A percentile compares a stretch with the other conserved stretches of the same genome.
phyloP scores from a whole-genome alignment of 2,888 invertebrate species.

The Cryptophagus acutangulus region DNA sequence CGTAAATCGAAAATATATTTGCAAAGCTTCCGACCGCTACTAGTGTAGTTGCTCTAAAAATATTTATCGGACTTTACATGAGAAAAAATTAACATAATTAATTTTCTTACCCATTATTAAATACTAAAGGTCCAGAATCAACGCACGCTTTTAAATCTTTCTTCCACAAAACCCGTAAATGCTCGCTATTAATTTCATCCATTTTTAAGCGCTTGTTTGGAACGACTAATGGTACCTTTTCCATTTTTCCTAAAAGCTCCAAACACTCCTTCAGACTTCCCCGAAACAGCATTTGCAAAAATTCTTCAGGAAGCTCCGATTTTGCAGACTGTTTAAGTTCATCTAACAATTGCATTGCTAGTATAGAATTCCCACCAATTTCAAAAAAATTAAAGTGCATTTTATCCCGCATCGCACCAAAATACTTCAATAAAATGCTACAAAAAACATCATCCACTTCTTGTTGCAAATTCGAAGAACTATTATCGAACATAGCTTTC shows the following conservation, averaged over 20 bases:
- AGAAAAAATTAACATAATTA: too few species aligned
- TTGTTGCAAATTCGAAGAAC: background rate
- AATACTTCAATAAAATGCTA: slow-evolving; percentile 16
- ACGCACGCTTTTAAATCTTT: slow-evolving; percentile 73
- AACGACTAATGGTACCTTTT: too few species aligned
- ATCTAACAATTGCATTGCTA: slow-evolving; percentile 60
- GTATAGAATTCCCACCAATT: slow-evolving; percentile 68
- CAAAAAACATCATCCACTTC: slow-evolving; percentile 27
- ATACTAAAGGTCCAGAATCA: slow-evolving; percentile 68
- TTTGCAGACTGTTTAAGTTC: slow-evolving; percentile 54
- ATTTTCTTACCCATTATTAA: slow-evolving; percentile 50
- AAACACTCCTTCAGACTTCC: slow-evolving; percentile 44
- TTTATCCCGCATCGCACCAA: background rate
- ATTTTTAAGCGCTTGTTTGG: too few species aligned
- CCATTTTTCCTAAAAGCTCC: slow-evolving; percentile 26
- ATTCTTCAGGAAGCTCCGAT: slow-evolving; percentile 48
- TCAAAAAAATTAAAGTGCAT: slow-evolving; percentile 52
- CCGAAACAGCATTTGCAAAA: too few species aligned
- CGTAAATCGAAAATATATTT: too few species aligned
- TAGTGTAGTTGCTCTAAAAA: too few species aligned
- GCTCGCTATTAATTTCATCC: slow-evolving; percentile 31
- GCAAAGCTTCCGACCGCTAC: too few species aligned
- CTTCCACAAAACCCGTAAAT: slow-evolving; percentile 47
- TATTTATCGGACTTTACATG: too few species aligned
- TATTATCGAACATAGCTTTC: background rate